These are phyloP conservation scores for Anguilla japonica DNA, from an alignment of 2,113 vertebrate species.

Conservation along the genomic window DNA sequence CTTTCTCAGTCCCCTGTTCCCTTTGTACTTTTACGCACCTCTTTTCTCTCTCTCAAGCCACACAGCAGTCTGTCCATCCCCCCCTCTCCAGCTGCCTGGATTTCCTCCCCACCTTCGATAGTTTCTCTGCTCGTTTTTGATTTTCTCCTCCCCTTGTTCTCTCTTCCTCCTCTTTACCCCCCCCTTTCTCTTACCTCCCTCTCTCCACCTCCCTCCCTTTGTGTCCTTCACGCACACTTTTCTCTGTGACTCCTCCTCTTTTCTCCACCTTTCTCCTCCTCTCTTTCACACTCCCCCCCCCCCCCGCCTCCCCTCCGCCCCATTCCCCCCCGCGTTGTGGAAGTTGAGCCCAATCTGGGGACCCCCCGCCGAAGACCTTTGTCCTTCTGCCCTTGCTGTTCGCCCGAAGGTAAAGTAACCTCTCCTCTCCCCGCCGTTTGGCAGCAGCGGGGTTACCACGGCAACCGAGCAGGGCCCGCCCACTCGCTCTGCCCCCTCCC, in stretches of 20 bases:
- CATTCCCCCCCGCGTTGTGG: conserved; percentile 61
- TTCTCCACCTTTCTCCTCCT: conserved; percentile 41
- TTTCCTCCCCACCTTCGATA: conserved; percentile 54
- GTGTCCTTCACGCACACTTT: conserved; percentile 10
- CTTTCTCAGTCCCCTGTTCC: conserved; percentile 13
- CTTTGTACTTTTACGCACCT: conserved; percentile 18
- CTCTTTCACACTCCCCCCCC: conserved; percentile 40
- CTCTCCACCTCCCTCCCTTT: neutral
- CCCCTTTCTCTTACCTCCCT: conserved; percentile 28
- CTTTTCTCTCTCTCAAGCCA: conserved; percentile 30
- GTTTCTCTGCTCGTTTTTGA: conserved; percentile 66
- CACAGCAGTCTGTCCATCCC: conserved; percentile 48
- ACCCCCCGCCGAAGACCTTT: conserved; percentile 95
- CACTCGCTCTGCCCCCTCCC: conserved; percentile 35
- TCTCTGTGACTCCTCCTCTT: conserved; percentile 59
- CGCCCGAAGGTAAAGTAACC: conserved; percentile 97
- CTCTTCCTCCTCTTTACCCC: conserved; percentile 55
- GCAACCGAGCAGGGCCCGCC: conserved; percentile 45
- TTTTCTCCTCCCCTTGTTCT: conserved; percentile 59
- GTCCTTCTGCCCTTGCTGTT: conserved; percentile 99
- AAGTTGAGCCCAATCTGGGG: conserved; percentile 97
- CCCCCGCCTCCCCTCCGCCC: conserved; percentile 66
- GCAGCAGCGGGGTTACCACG: conserved; percentile 66
- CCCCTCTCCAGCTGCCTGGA: conserved; percentile 65
- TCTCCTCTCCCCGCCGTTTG: conserved; percentile 55